Conservation (phyloP, 2,797 vertebrate species). For the Sparus aurata region DNA sequence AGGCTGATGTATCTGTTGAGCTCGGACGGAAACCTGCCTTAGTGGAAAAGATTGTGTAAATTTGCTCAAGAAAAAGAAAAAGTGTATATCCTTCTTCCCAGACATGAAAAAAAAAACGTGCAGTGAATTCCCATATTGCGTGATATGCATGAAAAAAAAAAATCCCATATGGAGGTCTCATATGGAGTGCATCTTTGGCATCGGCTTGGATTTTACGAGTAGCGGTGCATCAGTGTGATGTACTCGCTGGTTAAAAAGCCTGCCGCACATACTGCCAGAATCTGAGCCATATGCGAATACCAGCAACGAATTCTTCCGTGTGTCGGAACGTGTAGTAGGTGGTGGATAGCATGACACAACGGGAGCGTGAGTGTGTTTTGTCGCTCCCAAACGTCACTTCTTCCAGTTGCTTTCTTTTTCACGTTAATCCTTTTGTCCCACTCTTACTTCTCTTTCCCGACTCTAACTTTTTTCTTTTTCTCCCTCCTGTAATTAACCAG, state of each 20-base stretch:
- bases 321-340: conserved; percentile 19
- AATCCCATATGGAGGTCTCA: conserved; percentile 27
- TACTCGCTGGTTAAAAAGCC: conserved; percentile 15
- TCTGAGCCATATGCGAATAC: conserved; percentile 58
- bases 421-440: neutral
- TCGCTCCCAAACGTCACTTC: neutral
- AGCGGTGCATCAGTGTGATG: conserved; percentile 48
- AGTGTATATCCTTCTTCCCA: neutral
- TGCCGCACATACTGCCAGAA: conserved; percentile 12
- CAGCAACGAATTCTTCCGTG: conserved; percentile 36
- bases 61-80: too few relatives aligned
- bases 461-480: conserved; percentile 18
- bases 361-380: neutral
- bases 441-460: neutral
- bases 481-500: conserved; percentile 24
- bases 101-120: neutral
- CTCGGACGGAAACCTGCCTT: neutral
- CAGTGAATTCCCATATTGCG: neutral
- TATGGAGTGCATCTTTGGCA: conserved; percentile 24
- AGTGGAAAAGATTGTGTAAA: too few relatives aligned
- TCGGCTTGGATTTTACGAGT: conserved; percentile 11
- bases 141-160: conserved; percentile 11
- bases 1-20: neutral
- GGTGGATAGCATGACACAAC: neutral
- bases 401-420: conserved; percentile 21